Base-by-base conservation (phyloP, 2,113 vertebrate species). In the Rhinolophus sinicus region DNA sequence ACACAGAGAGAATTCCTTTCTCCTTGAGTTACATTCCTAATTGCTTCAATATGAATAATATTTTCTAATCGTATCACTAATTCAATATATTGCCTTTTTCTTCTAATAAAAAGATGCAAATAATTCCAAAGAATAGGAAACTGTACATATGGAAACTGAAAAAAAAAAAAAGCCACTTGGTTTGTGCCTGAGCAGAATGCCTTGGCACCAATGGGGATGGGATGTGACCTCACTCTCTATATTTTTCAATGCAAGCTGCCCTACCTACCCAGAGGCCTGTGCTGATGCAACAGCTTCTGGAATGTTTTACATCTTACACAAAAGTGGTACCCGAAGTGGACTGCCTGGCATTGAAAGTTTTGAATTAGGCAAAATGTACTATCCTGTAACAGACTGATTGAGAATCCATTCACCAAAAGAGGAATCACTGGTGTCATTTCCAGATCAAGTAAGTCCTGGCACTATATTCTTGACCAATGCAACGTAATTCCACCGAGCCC, bases 121-220 rank as follows among this genome's bases (percentile, higher is more conserved):
- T 54, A 8, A 92, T 62, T 76, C 11, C 65, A 94, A 96, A 86
- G 33, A 94, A 54, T 52, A 93, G 24, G 60, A 80, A 92, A 62
- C 19, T 86, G 28, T 84, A 84, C 81, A 90, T 50, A 38, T 75
- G 15, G 47, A 85, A 70, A 73, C 21, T 73, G 10, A 30, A 21
- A 22, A 21, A 18, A 35, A 21, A 54, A 54, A 93, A 89, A 93
- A 76, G 24, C 33, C 44, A 38, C 28, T 38, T 78, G 26, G 28
- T 89, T 44, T 84, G 3, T n/a, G 72, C 38, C 24, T 13, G 38
- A 72, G 62, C 30, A 95, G 33, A 72, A 73, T 58, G 67, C 15
- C 21, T 81, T 58, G 62, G 82, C 44, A 88, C 4, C 72, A 75
- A 9, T 1, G 54, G 21, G 60, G 8, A 73, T 24, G 47, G 30